phyloP scores from a whole-genome alignment of 2,113 vertebrate species.

The Greenwoodochromis staneri region DNA sequence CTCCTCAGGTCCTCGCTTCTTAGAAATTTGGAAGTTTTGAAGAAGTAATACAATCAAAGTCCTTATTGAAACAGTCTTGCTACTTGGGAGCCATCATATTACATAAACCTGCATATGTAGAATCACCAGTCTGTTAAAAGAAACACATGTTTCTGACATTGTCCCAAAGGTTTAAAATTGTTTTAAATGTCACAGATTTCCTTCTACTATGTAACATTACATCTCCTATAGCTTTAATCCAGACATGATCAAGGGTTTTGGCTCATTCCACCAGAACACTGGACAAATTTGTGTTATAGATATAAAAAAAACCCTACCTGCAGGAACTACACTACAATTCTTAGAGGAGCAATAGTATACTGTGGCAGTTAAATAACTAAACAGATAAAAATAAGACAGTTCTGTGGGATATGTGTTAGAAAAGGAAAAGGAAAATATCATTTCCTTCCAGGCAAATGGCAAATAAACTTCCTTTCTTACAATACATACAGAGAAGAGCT shows the following conservation, averaged over 20 bases:
- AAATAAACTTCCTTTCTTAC: neutral
- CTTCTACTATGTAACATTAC: neutral
- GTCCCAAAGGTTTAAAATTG: neutral
- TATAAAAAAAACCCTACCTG: rapidly evolving
- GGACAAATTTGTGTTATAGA: neutral
- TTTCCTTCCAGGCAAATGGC: neutral
- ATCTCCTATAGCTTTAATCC: rapidly evolving
- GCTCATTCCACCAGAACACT: neutral
- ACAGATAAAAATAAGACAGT: neutral
- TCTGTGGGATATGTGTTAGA: neutral
- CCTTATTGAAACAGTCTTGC: neutral
- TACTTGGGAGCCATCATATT: neutral
- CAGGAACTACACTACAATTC: neutral
- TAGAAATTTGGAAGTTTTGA: neutral
- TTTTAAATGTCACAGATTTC: neutral
- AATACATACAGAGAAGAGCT: neutral
- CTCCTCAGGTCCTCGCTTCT: neutral
- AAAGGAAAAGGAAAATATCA: neutral
- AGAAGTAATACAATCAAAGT: neutral
- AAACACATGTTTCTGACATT: neutral
- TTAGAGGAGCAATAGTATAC: neutral
- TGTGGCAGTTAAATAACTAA: neutral
- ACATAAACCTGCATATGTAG: neutral
- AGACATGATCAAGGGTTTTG: neutral
- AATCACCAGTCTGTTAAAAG: neutral